Evolutionary conservation across 1,140 invertebrate species (phyloP).

Genomic region (Cephus cinctus): DNA sequence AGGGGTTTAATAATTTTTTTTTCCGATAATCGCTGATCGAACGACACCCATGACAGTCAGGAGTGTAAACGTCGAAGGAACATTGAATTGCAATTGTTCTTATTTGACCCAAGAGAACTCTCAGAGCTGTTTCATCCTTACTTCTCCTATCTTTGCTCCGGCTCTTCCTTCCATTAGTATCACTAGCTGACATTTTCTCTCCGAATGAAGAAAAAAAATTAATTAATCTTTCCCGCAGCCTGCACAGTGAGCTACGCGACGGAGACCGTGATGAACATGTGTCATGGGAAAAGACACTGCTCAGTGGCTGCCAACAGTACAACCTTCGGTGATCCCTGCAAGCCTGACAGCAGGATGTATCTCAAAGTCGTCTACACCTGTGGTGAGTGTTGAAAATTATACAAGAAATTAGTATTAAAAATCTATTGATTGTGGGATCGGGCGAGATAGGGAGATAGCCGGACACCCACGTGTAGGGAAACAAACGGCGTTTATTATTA

Average conservation of each 20-base stretch:
- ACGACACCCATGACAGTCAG: conserved; percentile 24
- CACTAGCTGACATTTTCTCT: too few species aligned
- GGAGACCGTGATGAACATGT: conserved; percentile 84
- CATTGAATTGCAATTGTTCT: neutral
- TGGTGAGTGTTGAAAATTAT: conserved; percentile 83
- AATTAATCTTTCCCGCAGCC: conserved; percentile 65
- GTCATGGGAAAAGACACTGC: conserved; percentile 84
- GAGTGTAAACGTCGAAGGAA: neutral
- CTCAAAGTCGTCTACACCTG: conserved; percentile 91
- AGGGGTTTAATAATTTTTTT: too few species aligned
- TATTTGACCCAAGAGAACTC: neutral
- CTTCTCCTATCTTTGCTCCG: neutral
- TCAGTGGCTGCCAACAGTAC: conserved; percentile 77
- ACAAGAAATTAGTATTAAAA: too few species aligned
- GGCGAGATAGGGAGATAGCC: neutral
- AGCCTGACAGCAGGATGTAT: conserved; percentile 80
- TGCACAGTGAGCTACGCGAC: conserved; percentile 85
- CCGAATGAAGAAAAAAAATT: too few species aligned
- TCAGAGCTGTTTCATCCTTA: neutral
- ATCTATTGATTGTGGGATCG: neutral
- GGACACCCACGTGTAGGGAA: too few species aligned
- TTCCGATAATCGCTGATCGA: too few species aligned
- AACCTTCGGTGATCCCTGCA: conserved; percentile 85
- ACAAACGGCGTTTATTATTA: too few species aligned
- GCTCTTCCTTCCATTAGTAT: neutral